Percentiles rank a stretch among this genome's conserved stretches.
These are phyloP conservation scores for Microctonus hyperodae DNA, from an alignment of 2,888 invertebrate genomes.

Conservation along the genomic window DNA sequence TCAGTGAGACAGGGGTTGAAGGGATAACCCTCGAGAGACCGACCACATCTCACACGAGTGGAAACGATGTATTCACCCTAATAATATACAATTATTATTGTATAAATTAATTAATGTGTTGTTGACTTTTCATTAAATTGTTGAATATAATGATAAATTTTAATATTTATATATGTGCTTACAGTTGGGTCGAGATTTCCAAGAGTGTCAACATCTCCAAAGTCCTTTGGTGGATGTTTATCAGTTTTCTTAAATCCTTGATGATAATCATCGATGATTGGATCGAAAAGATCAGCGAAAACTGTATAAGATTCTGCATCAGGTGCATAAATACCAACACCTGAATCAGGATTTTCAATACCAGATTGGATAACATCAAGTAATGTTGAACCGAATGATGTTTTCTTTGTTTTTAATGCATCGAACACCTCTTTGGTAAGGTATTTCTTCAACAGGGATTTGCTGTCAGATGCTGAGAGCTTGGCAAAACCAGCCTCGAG, in stretches of 20 bases:
- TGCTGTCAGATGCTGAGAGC: conserved; percentile 87
- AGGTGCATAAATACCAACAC: conserved; percentile 96
- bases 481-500: conserved; percentile 91
- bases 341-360: conserved; percentile 94
- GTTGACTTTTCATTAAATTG: too few species aligned
- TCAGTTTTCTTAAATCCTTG: conserved; percentile 93
- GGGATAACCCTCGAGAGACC: conserved; percentile 93
- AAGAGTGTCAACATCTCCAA: conserved; percentile 90
- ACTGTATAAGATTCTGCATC: conserved; percentile 95
- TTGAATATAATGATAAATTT: background rate
- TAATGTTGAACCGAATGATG: conserved; percentile 90
- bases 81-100: background rate
- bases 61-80: conserved; percentile 89
- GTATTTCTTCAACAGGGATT: conserved; percentile 96
- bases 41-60: conserved; percentile 95
- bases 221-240: conserved; percentile 93
- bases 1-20: conserved; percentile 98
- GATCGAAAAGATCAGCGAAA: conserved; percentile 93
- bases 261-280: conserved; percentile 98
- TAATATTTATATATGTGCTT: conserved; percentile 39
- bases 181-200: conserved; percentile 90
- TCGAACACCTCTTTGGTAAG: conserved; percentile 92
- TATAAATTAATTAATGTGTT: background rate
- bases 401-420: conserved; percentile 90
- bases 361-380: conserved; percentile 96